phyloP scores from a whole-genome alignment of 2,113 vertebrate species.

The Poeciliopsis prolifica region DNA sequence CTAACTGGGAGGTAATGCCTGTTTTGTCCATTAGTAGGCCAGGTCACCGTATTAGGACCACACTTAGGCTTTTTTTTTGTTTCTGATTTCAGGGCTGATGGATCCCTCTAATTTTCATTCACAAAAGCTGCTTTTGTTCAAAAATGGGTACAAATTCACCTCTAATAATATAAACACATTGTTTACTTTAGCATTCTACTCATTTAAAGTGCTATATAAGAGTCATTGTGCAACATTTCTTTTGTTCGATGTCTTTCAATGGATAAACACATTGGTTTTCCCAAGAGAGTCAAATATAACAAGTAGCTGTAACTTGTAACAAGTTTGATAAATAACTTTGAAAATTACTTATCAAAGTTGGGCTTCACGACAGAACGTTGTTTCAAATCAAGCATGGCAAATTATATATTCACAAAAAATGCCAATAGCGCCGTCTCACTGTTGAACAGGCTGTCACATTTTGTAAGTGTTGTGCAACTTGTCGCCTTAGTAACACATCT shows the following conservation, averaged over 20 bases:
- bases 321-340: too few species aligned
- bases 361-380: background rate
- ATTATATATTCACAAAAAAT: background rate
- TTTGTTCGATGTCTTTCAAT: background rate
- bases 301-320: too few species aligned
- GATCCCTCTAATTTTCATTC: conserved; percentile 10
- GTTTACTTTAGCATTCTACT: background rate
- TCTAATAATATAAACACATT: background rate
- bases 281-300: too few species aligned
- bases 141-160: background rate
- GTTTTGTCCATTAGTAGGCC: conserved; percentile 69
- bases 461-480: background rate
- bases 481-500: background rate
- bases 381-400: background rate
- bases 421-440: background rate
- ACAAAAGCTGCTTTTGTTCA: background rate
- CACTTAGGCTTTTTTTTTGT: conserved; percentile 16
- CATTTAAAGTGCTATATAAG: background rate
- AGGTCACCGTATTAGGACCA: conserved; percentile 51
- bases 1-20: conserved; percentile 66
- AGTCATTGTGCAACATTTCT: background rate
- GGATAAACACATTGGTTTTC: background rate
- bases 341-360: too few species aligned
- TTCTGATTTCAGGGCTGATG: conserved; percentile 13
- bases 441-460: background rate